Percentiles rank a stretch among this genome's conserved stretches.
These are phyloP conservation scores for Drosophila melanosoma DNA, from an alignment of 2,888 invertebrate species.

Conservation along the genomic window DNA sequence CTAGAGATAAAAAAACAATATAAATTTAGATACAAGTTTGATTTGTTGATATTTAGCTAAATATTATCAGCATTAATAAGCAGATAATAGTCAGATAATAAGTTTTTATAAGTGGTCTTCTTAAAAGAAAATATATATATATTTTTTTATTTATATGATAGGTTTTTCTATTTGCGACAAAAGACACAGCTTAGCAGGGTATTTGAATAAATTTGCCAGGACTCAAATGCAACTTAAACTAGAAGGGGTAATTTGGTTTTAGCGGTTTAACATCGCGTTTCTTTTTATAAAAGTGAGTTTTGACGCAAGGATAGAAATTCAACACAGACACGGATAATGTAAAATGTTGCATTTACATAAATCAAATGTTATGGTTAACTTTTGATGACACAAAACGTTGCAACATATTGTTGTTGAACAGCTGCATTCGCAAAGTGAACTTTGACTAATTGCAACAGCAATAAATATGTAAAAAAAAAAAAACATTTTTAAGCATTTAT, in stretches of 20 bases:
- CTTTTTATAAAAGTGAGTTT: slow-evolving; percentile 27
- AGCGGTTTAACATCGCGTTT: slow-evolving; percentile 14
- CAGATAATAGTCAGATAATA: not conserved
- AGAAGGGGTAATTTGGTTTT: slow-evolving; percentile 7
- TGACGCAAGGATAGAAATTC: not conserved
- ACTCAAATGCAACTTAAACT: slow-evolving; percentile 12
- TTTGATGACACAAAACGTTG: slow-evolving; percentile 33
- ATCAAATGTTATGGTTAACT: slow-evolving; percentile 36
- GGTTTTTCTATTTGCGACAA: not conserved
- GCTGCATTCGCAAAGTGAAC: slow-evolving; percentile 16
- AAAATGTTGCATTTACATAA: slow-evolving; percentile 35
- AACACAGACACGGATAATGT: slow-evolving; percentile 10
- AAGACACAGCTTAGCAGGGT: slow-evolving; percentile 23
- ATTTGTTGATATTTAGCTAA: not conserved
- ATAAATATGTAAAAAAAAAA: not conserved
- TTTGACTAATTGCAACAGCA: slow-evolving; percentile 17
- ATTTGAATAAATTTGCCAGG: slow-evolving; percentile 3
- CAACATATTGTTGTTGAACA: not conserved
- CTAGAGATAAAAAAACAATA: slow-evolving; percentile 4
- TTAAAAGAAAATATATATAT: not conserved
- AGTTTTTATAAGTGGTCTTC: not conserved
- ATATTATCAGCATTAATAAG: not conserved
- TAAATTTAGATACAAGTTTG: not conserved
- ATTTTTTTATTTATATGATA: not conserved
- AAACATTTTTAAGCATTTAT: not conserved